Conservation (phyloP, 1,140 invertebrate species). For the Pseudachorutes palmiensis region DNA sequence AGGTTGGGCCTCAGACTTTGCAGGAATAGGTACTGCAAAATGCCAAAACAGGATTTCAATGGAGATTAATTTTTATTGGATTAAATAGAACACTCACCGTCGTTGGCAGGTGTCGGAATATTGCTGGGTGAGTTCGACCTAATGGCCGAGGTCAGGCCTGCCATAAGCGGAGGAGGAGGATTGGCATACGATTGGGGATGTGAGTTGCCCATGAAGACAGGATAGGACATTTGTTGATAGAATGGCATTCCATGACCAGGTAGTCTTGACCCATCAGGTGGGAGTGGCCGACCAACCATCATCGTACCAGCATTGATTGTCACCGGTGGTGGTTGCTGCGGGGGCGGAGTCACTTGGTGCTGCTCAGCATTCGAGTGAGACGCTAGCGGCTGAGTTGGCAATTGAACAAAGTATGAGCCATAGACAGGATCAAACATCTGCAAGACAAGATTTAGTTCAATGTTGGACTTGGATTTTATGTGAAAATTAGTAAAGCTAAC, state of each 20-base stretch:
- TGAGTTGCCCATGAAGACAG: neutral
- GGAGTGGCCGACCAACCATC: neutral
- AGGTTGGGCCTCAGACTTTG: neutral
- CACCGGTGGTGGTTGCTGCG: neutral
- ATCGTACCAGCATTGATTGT: too few species aligned
- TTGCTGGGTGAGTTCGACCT: slow-evolving; percentile 9
- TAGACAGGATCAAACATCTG: too few species aligned
- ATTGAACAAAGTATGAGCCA: too few species aligned
- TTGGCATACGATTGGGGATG: neutral
- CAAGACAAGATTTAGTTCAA: too few species aligned
- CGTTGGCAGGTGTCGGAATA: neutral
- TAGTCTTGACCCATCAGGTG: neutral
- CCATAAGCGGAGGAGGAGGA: slow-evolving; percentile 10
- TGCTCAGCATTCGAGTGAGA: neutral
- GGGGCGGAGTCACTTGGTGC: neutral
- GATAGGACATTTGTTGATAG: slow-evolving; percentile 8
- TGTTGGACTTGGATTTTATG: too few species aligned
- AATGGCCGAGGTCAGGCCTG: slow-evolving; percentile 4
- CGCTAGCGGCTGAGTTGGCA: neutral
- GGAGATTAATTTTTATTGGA: slow-evolving; percentile 6
- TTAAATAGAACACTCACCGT: neutral
- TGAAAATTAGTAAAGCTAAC: too few species aligned
- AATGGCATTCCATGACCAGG: neutral
- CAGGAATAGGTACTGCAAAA: neutral
- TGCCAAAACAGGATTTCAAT: slow-evolving; percentile 6